phyloP scores from a whole-genome alignment of 2,113 vertebrate genomes.

The Trematocara variabile region DNA sequence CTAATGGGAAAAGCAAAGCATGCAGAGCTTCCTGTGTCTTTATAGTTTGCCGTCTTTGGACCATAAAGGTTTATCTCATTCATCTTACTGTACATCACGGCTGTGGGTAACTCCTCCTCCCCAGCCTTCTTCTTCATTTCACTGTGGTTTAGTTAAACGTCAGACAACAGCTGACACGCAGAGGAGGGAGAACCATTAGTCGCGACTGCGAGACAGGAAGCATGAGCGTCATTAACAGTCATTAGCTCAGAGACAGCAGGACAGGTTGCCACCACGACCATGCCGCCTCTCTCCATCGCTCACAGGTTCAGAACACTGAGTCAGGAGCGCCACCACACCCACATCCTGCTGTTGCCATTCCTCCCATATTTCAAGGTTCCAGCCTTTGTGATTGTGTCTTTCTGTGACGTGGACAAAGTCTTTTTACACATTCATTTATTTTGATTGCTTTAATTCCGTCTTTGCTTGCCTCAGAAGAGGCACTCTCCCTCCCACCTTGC shows the following conservation, averaged over 20 bases:
- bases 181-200: constrained; percentile 40
- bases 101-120: neutral
- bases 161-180: constrained; percentile 27
- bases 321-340: neutral
- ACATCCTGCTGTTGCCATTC: constrained; percentile 5
- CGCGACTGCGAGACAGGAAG: constrained; percentile 25
- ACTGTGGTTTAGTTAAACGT: constrained; percentile 30
- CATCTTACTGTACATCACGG: neutral
- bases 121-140: neutral
- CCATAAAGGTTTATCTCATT: neutral
- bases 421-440: neutral
- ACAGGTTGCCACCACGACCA: neutral
- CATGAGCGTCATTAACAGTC: constrained; percentile 46
- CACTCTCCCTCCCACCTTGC: neutral
- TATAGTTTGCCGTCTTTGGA: neutral
- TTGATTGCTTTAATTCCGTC: neutral
- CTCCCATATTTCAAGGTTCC: neutral
- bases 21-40: neutral
- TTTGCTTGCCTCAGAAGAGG: neutral
- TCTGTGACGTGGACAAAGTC: neutral
- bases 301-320: constrained; percentile 1
- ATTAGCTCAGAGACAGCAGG: constrained; percentile 38
- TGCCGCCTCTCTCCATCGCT: neutral
- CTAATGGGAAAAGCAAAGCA: neutral
- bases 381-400: neutral